phyloP scores from a whole-genome alignment of 2,797 vertebrate species.

The Labroides dimidiatus region DNA sequence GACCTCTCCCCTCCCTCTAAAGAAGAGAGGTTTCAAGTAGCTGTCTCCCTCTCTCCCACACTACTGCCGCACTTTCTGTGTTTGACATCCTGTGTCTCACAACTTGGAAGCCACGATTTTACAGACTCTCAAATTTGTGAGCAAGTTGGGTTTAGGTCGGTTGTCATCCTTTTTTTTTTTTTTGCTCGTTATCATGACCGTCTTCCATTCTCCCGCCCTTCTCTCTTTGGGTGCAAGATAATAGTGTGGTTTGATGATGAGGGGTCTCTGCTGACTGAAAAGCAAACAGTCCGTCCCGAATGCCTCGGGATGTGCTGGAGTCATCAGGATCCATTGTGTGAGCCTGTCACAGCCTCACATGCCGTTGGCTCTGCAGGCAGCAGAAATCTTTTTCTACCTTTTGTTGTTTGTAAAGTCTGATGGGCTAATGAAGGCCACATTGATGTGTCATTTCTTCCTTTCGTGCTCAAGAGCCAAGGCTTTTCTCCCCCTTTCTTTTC shows the following conservation, averaged over 20 bases:
- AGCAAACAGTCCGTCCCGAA: conserved; percentile 47
- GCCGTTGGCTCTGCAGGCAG: conserved; percentile 36
- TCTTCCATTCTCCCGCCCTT: conserved; percentile 30
- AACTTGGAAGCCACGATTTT: conserved; percentile 69
- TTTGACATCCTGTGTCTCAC: conserved; percentile 68
- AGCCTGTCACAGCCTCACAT: conserved; percentile 47
- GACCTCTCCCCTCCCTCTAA: conserved; percentile 49
- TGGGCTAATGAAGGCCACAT: conserved; percentile 67
- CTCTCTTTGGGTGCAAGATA: conserved; percentile 53
- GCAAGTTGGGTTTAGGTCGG: conserved; percentile 40
- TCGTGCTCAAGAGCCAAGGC: conserved; percentile 60
- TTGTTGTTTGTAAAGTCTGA: conserved; percentile 68
- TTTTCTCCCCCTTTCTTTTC: conserved; percentile 55
- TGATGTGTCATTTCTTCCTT: conserved; percentile 70
- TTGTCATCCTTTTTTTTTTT: conserved; percentile 34
- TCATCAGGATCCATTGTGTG: conserved; percentile 71
- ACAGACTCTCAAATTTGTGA: conserved; percentile 59
- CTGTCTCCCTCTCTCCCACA: conserved; percentile 70
- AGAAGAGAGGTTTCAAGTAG: conserved; percentile 63
- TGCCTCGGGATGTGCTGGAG: conserved; percentile 60
- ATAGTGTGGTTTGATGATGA: conserved; percentile 39
- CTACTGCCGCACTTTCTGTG: conserved; percentile 63
- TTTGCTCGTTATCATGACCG: conserved; percentile 9
- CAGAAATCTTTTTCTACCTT: conserved; percentile 53
- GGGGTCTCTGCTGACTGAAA: conserved; percentile 50